These are phyloP conservation scores for Recurvirostra avosetta DNA, from an alignment of 2,113 vertebrate species.

Conservation along the genomic window DNA sequence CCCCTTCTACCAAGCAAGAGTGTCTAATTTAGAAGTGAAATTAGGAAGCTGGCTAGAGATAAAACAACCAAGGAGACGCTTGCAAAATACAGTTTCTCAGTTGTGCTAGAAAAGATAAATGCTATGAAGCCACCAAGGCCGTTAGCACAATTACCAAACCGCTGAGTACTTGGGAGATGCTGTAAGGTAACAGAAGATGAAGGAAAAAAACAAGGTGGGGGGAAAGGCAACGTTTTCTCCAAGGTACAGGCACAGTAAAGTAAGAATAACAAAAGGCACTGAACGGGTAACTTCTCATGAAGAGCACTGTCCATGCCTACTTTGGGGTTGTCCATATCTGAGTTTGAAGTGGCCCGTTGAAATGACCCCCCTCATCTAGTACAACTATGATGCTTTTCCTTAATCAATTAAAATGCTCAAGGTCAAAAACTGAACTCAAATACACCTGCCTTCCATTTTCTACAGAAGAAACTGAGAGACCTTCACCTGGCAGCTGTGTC, in stretches of 20 bases:
- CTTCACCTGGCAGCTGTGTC: not conserved
- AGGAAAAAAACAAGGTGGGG: not conserved
- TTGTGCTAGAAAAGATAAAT: not conserved
- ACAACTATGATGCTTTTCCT: not conserved
- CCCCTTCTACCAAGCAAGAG: not conserved
- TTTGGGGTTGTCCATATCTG: not conserved
- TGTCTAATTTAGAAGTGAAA: not conserved
- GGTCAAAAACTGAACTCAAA: not conserved
- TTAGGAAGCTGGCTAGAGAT: not conserved
- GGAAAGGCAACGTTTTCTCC: not conserved
- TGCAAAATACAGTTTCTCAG: not conserved
- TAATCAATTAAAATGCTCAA: not conserved
- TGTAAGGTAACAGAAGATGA: not conserved
- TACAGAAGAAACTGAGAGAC: not conserved
- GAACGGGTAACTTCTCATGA: not conserved
- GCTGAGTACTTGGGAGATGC: not conserved
- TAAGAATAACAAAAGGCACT: not conserved
- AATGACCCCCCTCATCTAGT: accelerated
- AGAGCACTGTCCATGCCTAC: accelerated
- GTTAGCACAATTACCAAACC: not conserved
- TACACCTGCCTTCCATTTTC: not conserved
- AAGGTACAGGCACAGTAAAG: not conserved
- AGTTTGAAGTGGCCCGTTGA: not conserved
- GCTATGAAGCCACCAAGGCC: not conserved
- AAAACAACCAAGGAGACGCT: not conserved